Base-by-base conservation (phyloP, 2,113 vertebrate genomes). In the Ranitomeya imitator region DNA sequence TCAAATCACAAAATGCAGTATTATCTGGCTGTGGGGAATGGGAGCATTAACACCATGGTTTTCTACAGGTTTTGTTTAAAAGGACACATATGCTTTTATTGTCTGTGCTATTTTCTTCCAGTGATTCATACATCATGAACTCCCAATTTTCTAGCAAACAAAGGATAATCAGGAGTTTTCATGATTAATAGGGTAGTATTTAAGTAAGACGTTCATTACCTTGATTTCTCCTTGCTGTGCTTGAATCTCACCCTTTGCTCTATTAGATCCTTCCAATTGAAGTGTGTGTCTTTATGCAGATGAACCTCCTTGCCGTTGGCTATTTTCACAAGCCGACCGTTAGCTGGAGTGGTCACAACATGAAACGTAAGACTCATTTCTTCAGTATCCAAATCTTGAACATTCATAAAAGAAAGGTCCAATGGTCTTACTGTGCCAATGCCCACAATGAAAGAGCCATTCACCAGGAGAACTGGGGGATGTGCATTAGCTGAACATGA, bases 151-250 rank as follows among this genome's bases (percentile, higher is more conserved):
- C 18, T 14, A 63, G 16, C 61, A 19, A 63, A 21, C 16, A 21
- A 19, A 1, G 61, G 19, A 63, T 63, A 21, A 63, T 63, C 18
- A 19, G 63, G 63, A 67, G 21, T 10, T 67, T 67, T 23, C 2
- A 67, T 6, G 0, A 3, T 10, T n/a, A 2, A 67, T 3, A 10
- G 21, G 23, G 21, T 10, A n/a, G 23, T 67, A 14, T 11, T 31
- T 71, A 11, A 26, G 3, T 13, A 71, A 71, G 8, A 13, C 12
- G 12, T 15, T 31, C 12, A 91, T 95, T 89, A 99, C 98, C 97
- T 97, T 92, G 95, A 89, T 86, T 96, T 94, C 45, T 94, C 95
- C 21, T 79, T 91, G 86, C 93, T 88, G 88, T 99, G 98, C 76
- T 91, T 89, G 63, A 98, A 97, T 19, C 90, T 94, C 5, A 99